Percentiles rank a stretch among this genome's conserved stretches.
These are phyloP conservation scores for Augochlora pura DNA, from an alignment of 1,140 invertebrate genomes.

Conservation along the genomic window DNA sequence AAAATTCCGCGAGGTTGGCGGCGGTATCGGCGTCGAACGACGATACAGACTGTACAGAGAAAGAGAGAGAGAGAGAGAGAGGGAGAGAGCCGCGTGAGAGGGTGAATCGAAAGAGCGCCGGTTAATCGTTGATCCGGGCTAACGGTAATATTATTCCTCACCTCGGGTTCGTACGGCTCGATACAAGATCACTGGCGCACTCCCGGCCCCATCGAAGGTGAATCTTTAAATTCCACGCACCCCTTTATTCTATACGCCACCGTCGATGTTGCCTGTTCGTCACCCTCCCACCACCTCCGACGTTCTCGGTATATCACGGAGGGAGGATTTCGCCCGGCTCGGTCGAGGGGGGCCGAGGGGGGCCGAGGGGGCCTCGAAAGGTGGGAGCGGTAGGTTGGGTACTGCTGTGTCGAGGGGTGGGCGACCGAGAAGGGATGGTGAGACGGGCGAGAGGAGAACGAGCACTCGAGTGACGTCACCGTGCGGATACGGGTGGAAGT, in stretches of 20 bases:
- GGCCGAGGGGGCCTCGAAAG: too few species aligned
- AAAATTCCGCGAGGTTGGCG: too few species aligned
- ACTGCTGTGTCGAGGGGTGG: too few species aligned
- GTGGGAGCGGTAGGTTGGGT: too few species aligned
- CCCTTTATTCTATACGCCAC: slow-evolving; percentile 53
- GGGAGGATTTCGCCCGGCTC: slow-evolving; percentile 32
- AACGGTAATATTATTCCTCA: slow-evolving; percentile 16
- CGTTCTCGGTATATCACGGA: slow-evolving; percentile 16
- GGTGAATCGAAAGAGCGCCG: background rate
- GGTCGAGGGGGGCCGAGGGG: background rate
- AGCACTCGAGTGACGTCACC: slow-evolving; percentile 60
- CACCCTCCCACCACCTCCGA: slow-evolving; percentile 12
- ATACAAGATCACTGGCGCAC: slow-evolving; percentile 7
- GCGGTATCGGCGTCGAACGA: background rate
- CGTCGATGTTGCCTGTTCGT: slow-evolving; percentile 36
- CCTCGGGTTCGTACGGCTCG: background rate
- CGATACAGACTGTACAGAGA: background rate
- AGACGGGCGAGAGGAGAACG: background rate
- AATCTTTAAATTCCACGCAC: slow-evolving; percentile 38
- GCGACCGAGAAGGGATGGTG: too few species aligned
- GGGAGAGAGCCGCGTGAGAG: background rate
- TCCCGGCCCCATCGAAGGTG: background rate
- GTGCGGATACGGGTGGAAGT: slow-evolving; percentile 41
- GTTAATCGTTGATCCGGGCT: background rate
- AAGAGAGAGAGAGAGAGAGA: too few species aligned